Evolutionary conservation across 2,113 vertebrate species (phyloP).

Genomic region (Circaetus cinerascens): DNA sequence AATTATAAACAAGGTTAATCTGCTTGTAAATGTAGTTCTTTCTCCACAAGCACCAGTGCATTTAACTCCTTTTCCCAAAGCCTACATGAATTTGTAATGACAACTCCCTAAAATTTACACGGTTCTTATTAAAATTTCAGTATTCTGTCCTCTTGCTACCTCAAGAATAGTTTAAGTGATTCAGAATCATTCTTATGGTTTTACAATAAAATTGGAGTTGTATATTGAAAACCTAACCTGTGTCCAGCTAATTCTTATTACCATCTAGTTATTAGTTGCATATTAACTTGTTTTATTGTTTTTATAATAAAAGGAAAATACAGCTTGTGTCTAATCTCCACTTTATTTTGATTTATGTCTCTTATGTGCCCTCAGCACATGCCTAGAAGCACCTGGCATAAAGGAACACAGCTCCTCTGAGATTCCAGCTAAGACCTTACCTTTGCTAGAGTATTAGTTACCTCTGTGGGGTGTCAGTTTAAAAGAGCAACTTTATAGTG

Average conservation of each 20-base stretch:
- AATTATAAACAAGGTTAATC: background rate
- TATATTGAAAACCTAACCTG: background rate
- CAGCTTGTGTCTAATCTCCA: background rate
- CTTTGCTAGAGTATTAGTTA: background rate
- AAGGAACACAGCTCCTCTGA: background rate
- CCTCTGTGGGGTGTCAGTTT: background rate
- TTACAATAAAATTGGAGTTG: background rate
- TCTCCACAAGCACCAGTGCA: constrained; percentile 19
- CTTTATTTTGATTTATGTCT: background rate
- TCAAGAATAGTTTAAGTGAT: background rate
- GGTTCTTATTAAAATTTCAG: constrained; percentile 36
- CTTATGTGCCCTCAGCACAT: background rate
- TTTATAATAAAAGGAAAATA: background rate
- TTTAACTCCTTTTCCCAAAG: constrained; percentile 29
- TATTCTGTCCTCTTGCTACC: background rate
- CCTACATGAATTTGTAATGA: constrained; percentile 16
- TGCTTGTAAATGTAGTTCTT: background rate
- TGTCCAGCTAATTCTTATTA: background rate
- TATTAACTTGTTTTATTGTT: background rate
- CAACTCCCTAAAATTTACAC: constrained; percentile 21
- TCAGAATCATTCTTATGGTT: background rate
- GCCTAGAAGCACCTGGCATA: background rate
- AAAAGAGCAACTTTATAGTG: background rate
- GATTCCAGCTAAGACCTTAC: background rate
- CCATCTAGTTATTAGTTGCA: background rate